Percentiles rank a stretch among this genome's conserved stretches.
These are phyloP conservation scores for Coenobita brevimanus DNA, from an alignment of 1,140 invertebrate genomes.

Conservation along the genomic window DNA sequence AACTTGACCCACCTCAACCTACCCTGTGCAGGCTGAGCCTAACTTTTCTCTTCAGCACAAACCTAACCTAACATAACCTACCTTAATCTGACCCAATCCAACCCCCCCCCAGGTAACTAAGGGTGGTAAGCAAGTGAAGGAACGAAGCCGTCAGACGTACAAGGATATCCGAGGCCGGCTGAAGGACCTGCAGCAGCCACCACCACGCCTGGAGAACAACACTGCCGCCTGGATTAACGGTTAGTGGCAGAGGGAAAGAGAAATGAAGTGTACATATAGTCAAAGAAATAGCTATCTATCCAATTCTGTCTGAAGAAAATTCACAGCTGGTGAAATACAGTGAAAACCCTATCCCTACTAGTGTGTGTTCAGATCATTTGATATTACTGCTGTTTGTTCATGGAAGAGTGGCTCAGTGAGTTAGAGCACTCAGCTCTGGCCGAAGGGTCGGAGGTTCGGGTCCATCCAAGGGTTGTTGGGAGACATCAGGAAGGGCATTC, in stretches of 20 bases:
- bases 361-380: not conserved
- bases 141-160: slow-evolving; percentile 54
- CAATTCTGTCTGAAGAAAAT: too few relatives aligned
- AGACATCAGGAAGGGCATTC: too few relatives aligned
- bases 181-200: slow-evolving; percentile 45
- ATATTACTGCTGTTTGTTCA: too few relatives aligned
- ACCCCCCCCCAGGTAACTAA: slow-evolving; percentile 35
- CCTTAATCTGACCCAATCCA: not conserved
- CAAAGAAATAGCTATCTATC: too few relatives aligned
- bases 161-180: slow-evolving; percentile 47
- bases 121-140: slow-evolving; percentile 51
- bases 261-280: not conserved
- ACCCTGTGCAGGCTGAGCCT: too few relatives aligned
- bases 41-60: not conserved
- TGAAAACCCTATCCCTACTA: too few relatives aligned
- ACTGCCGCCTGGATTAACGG: slow-evolving; percentile 39
- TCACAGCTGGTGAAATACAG: too few relatives aligned
- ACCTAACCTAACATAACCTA: not conserved
- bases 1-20: too few relatives aligned
- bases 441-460: too few relatives aligned
- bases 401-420: too few relatives aligned
- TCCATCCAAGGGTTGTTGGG: too few relatives aligned
- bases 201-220: not conserved
- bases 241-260: not conserved
- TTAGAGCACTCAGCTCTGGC: too few relatives aligned